Conservation (phyloP, 1,140 invertebrate species). For the Episyrphus balteatus region DNA sequence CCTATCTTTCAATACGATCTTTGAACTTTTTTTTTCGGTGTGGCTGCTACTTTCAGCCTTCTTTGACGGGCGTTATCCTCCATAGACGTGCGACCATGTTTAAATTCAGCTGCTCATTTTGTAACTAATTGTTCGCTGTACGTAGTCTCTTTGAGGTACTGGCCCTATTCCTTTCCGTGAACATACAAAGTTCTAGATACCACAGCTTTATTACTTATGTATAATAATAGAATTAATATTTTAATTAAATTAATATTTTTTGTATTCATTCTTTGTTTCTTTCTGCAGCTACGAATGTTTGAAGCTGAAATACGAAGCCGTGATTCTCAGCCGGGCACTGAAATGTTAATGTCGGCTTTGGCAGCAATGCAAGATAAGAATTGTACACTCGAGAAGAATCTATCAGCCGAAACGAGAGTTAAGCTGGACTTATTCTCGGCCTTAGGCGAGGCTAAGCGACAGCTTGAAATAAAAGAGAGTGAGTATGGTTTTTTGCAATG, state of each 20-base stretch:
- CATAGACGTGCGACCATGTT: too few species aligned
- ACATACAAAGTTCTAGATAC: too few species aligned
- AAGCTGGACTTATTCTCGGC: slow-evolving; percentile 95
- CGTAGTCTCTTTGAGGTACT: too few species aligned
- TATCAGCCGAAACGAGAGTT: slow-evolving; percentile 89
- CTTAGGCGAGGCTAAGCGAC: slow-evolving; percentile 85
- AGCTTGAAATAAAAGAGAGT: slow-evolving; percentile 88
- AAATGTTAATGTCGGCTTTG: slow-evolving; percentile 69
- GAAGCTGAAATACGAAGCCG: slow-evolving; percentile 35
- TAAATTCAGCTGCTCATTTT: too few species aligned
- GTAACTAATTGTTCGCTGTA: too few species aligned
- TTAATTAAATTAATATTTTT: not conserved
- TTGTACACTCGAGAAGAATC: slow-evolving; percentile 76
- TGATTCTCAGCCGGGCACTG: slow-evolving; percentile 68
- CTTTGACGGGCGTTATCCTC: too few species aligned
- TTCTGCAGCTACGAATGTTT: slow-evolving; percentile 17
- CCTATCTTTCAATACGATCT: too few species aligned
- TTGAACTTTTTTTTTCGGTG: too few species aligned
- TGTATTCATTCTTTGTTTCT: not conserved
- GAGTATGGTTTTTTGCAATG: slow-evolving; percentile 33
- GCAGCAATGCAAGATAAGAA: slow-evolving; percentile 79
- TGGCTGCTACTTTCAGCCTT: too few species aligned
- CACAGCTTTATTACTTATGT: too few species aligned
- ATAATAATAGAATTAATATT: not conserved
- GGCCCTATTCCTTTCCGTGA: too few species aligned